Base-by-base conservation (phyloP, 2,888 invertebrate genomes). In the Phragmatobia fuliginosa region DNA sequence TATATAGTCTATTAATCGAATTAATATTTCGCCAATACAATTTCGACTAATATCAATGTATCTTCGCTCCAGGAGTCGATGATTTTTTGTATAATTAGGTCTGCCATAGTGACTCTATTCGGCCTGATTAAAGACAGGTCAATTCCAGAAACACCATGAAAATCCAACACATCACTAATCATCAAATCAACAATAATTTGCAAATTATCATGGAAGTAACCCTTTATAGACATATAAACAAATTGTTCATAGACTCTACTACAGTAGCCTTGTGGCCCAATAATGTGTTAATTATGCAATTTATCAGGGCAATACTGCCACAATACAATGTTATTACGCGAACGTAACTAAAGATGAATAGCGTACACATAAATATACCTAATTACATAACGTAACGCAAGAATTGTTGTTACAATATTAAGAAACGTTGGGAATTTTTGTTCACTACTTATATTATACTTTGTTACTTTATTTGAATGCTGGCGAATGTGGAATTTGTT, bases 221-320 rank as follows among this genome's bases (percentile, higher is more conserved):
- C 38, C 58, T n/a, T n/a, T n/a, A n/a, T n/a, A n/a, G n/a, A n/a
- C n/a, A 11, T 64, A 76, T 70, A 73, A 76, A 71, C 36, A 62
- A 72, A 73, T 67, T 32, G 31, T 60, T 66, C 73, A 36, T 68
- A 70, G 14, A 41, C 41, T 41, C 33, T 7, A 33, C 7, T n/a
- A 14, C 38, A 41, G 68, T 81, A 82, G 71, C 89, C 90, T 89
- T 90, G 87, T 74, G 73, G 74, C 82, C 81, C 83, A 87, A 85
- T 88, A 80, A 83, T 83, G 79, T 82, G 86, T 77, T 87, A 86
- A 89, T 88, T 84, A 85, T 80, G 83, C 77, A 69, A 80, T 80
- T 72, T 71, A 79, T 73, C 74, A 75, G 76, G 68, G 72, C 75
- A 77, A 80, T 83, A 72, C 74, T 70, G 67, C 66, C 64, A 58